Evolutionary conservation across 2,113 vertebrate genomes (phyloP).

Genomic region (Arenaria interpres): DNA sequence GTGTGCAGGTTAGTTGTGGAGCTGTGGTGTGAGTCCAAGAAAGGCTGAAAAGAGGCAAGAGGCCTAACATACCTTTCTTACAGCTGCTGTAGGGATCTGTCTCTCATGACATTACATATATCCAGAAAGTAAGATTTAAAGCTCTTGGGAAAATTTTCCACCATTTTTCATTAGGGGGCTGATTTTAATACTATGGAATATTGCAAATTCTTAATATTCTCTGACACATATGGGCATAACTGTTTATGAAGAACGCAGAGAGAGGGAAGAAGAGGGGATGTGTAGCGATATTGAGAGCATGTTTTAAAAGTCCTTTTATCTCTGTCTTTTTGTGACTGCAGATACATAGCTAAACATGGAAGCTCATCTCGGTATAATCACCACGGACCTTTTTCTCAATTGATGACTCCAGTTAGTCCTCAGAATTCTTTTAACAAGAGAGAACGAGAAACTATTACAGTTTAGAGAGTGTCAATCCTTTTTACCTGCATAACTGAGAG

Average conservation of each 20-base stretch:
- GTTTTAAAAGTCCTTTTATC: not conserved
- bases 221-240: not conserved
- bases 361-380: not conserved
- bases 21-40: not conserved
- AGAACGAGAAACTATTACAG: not conserved
- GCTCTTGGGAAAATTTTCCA: not conserved
- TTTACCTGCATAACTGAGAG: not conserved
- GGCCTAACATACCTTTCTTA: not conserved
- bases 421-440: constrained; percentile 54
- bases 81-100: not conserved
- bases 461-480: not conserved
- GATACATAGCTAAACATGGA: not conserved
- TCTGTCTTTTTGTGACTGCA: not conserved
- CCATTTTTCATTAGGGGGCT: not conserved
- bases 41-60: not conserved
- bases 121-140: not conserved
- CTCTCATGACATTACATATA: not conserved
- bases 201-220: not conserved
- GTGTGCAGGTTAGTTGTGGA: not conserved
- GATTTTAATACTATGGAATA: not conserved
- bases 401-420: constrained; percentile 30
- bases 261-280: not conserved
- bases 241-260: not conserved
- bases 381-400: constrained; percentile 10
- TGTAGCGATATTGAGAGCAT: not conserved